These are phyloP conservation scores for Abrostola tripartita DNA, from an alignment of 2,888 invertebrate genomes.

Conservation along the genomic window DNA sequence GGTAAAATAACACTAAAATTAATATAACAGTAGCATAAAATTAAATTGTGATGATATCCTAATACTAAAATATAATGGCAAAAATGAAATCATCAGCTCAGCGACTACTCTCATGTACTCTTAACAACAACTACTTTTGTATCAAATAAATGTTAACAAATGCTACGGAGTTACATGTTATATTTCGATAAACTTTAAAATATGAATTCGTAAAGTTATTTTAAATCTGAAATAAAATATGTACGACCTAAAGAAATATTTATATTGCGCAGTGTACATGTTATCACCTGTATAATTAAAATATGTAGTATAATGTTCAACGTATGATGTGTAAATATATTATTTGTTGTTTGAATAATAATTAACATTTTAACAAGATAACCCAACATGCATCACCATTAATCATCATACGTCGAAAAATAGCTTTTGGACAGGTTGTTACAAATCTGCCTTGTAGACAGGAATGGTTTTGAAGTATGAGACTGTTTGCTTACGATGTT, in stretches of 20 bases:
- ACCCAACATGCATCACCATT: constrained; percentile 22
- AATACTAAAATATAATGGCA: constrained; percentile 73
- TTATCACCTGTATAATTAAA: constrained; percentile 32
- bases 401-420: constrained; percentile 14
- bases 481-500: constrained; percentile 13
- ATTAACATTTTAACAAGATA: constrained; percentile 35
- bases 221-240: constrained; percentile 40
- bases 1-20: constrained; percentile 61
- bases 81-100: constrained; percentile 63
- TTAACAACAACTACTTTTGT: constrained; percentile 62
- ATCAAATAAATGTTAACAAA: constrained; percentile 49
- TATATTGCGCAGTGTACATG: constrained; percentile 43
- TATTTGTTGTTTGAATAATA: constrained; percentile 36
- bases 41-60: constrained; percentile 70
- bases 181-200: constrained; percentile 35
- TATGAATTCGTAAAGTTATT: constrained; percentile 29
- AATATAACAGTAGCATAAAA: constrained; percentile 66
- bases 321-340: constrained; percentile 37
- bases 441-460: constrained; percentile 30
- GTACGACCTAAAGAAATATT: constrained; percentile 32
- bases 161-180: constrained; percentile 40
- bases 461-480: constrained; percentile 31
- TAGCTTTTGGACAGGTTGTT: constrained; percentile 12
- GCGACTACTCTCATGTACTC: constrained; percentile 61
- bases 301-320: constrained; percentile 35